Percentiles rank a stretch among this genome's conserved stretches.
Evolutionary conservation across 2,113 vertebrate species (phyloP).

Genomic region (Oxyruncus cristatus): DNA sequence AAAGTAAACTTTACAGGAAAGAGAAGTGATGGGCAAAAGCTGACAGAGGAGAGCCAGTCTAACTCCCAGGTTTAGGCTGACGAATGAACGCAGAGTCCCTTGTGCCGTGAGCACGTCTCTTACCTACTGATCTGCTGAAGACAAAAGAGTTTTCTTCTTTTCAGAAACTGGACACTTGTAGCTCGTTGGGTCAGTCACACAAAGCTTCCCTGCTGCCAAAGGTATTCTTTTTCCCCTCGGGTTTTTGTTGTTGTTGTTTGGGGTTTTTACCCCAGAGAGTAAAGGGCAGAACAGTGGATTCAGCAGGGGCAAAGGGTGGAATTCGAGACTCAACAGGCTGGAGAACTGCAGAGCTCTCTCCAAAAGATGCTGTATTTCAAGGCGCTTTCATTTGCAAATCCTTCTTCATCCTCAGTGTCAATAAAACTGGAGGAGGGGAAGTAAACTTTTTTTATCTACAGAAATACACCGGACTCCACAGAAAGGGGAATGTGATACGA

Average conservation of each 20-base stretch:
- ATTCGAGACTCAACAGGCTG: constrained; percentile 7
- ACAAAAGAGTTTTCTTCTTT: constrained; percentile 59
- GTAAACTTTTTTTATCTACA: constrained; percentile 33
- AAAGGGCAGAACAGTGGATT: constrained; percentile 57
- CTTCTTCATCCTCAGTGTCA: constrained; percentile 59
- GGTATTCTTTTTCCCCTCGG: background rate
- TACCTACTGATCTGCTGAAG: constrained; percentile 56
- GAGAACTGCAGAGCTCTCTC: constrained; percentile 13
- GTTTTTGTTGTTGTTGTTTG: constrained; percentile 47
- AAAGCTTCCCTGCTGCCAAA: constrained; percentile 60
- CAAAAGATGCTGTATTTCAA: constrained; percentile 42
- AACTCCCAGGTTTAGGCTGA: background rate
- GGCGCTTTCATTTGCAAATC: constrained; percentile 62
- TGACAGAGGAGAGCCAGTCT: background rate
- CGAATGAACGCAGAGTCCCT: background rate
- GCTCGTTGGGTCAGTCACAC: constrained; percentile 40
- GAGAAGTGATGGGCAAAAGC: background rate
- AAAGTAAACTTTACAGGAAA: background rate
- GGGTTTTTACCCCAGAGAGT: constrained; percentile 44
- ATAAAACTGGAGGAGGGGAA: background rate
- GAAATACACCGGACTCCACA: background rate
- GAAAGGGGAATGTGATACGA: background rate
- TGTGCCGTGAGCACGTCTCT: background rate
- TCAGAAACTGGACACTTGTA: constrained; percentile 52
- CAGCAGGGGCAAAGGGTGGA: constrained; percentile 54